Conservation (phyloP, 2,888 invertebrate species). For the Ctenicera cuprea region DNA sequence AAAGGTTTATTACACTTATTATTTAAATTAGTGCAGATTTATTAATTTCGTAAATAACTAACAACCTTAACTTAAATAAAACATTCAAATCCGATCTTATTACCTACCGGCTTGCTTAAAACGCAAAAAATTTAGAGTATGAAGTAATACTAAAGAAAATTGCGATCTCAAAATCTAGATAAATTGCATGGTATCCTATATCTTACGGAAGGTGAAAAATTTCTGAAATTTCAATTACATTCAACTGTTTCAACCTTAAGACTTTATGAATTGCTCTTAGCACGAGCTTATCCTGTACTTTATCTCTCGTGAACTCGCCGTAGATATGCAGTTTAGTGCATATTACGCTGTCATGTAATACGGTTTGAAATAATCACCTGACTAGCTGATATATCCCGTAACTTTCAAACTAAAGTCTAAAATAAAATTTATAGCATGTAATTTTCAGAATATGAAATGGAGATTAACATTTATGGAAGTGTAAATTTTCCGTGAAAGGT, state of each 20-base stretch:
- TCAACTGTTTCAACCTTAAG: conserved; percentile 27
- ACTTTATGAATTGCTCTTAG: conserved; percentile 38
- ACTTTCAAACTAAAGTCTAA: conserved; percentile 24
- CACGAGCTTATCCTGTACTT: conserved; percentile 38
- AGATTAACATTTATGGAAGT: conserved; percentile 24
- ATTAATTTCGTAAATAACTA: too few species aligned
- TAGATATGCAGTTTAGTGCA: conserved; percentile 41
- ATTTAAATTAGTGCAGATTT: too few species aligned
- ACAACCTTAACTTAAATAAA: conserved; percentile 22
- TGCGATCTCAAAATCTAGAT: conserved; percentile 32
- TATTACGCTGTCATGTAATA: conserved; percentile 32
- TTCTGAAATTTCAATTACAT: conserved; percentile 43
- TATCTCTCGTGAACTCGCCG: conserved; percentile 28
- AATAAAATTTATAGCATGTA: conserved; percentile 31
- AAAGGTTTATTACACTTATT: too few species aligned
- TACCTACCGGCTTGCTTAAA: background rate
- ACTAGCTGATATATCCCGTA: conserved; percentile 27
- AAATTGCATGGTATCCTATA: conserved; percentile 34
- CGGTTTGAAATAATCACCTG: conserved; percentile 30
- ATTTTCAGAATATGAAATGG: conserved; percentile 26
- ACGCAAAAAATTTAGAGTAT: conserved; percentile 20
- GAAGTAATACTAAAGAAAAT: conserved; percentile 33
- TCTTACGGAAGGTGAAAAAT: conserved; percentile 17
- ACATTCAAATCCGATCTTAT: background rate
- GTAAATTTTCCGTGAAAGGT: conserved; percentile 1